phyloP scores from a whole-genome alignment of 1,140 invertebrate species.

The Gonatopus flavifemur region DNA sequence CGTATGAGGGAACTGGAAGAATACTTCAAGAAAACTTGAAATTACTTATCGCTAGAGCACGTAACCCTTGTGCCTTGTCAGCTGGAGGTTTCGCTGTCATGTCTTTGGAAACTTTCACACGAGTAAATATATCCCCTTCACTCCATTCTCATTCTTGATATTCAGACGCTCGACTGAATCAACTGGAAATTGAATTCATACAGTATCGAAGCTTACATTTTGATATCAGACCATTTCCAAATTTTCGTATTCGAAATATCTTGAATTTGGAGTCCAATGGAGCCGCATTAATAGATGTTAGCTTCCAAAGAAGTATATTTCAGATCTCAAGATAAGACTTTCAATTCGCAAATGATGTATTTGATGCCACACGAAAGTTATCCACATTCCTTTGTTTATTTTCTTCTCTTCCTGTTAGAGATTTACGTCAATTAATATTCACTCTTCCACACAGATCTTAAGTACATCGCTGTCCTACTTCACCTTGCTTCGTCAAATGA shows the following conservation, averaged over 20 bases:
- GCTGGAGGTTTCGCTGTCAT: constrained; percentile 23
- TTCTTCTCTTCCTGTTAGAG: no score
- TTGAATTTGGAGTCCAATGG: no score
- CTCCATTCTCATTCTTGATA: no score
- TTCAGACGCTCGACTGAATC: no score
- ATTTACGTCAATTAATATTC: background rate
- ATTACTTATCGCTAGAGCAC: constrained; percentile 15
- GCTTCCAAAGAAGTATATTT: background rate
- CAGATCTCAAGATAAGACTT: background rate
- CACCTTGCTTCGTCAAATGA: constrained; percentile 12
- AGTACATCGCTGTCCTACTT: constrained; percentile 16
- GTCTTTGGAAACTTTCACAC: constrained; percentile 21
- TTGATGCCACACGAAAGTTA: background rate
- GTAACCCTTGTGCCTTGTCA: constrained; percentile 19
- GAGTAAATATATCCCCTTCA: constrained; percentile 12
- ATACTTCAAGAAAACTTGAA: constrained; percentile 9
- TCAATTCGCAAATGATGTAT: background rate
- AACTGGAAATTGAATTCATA: no score
- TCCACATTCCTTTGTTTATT: no score
- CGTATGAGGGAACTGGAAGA: constrained; percentile 9
- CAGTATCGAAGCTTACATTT: no score
- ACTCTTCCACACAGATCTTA: constrained; percentile 3
- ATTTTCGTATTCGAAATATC: no score
- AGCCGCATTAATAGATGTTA: no score
- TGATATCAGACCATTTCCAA: no score